Conservation (phyloP, 2,113 vertebrate species). For the Hoplias malabaricus region DNA sequence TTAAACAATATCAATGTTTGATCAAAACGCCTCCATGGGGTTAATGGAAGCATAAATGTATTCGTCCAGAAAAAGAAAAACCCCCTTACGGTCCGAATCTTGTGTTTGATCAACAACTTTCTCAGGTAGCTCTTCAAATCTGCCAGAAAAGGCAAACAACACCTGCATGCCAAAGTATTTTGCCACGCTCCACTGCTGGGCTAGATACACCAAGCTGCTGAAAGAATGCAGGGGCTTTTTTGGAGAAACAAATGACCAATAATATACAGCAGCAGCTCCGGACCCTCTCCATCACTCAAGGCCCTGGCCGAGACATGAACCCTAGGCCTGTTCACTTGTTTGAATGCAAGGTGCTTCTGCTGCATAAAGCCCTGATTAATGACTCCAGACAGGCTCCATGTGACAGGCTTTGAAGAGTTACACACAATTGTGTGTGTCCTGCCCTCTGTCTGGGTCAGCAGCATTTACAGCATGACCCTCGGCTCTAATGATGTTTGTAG, state of each 20-base stretch:
- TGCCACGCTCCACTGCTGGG: constrained; percentile 59
- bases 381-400: neutral
- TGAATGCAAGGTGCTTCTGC: constrained; percentile 23
- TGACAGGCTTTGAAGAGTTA: constrained; percentile 49
- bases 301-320: constrained; percentile 49
- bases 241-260: constrained; percentile 58
- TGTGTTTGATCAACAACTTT: constrained; percentile 61
- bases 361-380: constrained; percentile 39
- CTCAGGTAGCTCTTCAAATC: constrained; percentile 48
- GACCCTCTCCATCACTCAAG: constrained; percentile 16
- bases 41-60: constrained; percentile 62
- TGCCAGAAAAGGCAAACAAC: constrained; percentile 54
- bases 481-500: constrained; percentile 39
- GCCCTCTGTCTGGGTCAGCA: constrained; percentile 32
- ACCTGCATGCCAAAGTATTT: constrained; percentile 71
- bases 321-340: constrained; percentile 16
- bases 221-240: constrained; percentile 58
- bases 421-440: constrained; percentile 16
- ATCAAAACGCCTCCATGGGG: constrained; percentile 63
- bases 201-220: constrained; percentile 51
- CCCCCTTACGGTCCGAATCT: constrained; percentile 51
- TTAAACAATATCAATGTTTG: constrained; percentile 53
- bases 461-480: constrained; percentile 15
- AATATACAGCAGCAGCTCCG: constrained; percentile 8
- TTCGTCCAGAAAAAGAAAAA: constrained; percentile 30